Base-by-base conservation (phyloP, 1,140 invertebrate species). In the Ceratosolen fusciceps region DNA sequence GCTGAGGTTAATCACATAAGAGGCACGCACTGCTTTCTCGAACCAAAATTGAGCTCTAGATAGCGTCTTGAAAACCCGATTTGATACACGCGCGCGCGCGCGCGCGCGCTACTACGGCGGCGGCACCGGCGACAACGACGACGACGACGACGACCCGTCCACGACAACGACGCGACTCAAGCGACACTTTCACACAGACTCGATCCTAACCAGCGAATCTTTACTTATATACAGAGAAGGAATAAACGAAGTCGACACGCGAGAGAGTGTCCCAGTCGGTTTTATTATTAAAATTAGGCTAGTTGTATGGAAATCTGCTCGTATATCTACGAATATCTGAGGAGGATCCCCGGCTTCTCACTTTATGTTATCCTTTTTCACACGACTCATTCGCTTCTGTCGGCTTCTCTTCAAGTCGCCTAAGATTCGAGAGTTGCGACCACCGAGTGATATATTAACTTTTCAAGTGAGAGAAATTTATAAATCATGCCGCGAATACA, bases 171-270 rank as follows among this genome's bases (percentile, higher is more conserved):
- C 79, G 77, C 84, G 58, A 84, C 80, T 68, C 86, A 79, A 81
- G 82, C 83, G 83, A 85, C 81, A 90, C 89, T 90, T 90, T 90
- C 89, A 89, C 89, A 88, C 85, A 89, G 85, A 83, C 74, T 84
- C 82, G 81, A 79, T 81, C 83, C 84, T 83, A 80, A 75, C 81
- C 84, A 83, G 82, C 81, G 86, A 86, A 87, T 88, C 88, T 89
- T 88, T 89, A 89, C 88, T 88, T 88, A 90, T 89, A 87, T 83
- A 80, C 83, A 87, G 26, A 49, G 43, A 70, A 56, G 75, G 43
- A 70, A 88, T 88, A 88, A n/a, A n/a, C n/a, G n/a, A 84, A 37
- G 56, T 37, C 34, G 34, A 37, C 26, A 37, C 37, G 0, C 67
- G 77, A 67, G 49, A 58, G 75, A 77, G 77, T 14, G 58, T 16